Evolutionary conservation across 2,113 vertebrate genomes (phyloP), one percentile per base, ranked within the genome.

Genomic region (Syngnathus typhle): DNA sequence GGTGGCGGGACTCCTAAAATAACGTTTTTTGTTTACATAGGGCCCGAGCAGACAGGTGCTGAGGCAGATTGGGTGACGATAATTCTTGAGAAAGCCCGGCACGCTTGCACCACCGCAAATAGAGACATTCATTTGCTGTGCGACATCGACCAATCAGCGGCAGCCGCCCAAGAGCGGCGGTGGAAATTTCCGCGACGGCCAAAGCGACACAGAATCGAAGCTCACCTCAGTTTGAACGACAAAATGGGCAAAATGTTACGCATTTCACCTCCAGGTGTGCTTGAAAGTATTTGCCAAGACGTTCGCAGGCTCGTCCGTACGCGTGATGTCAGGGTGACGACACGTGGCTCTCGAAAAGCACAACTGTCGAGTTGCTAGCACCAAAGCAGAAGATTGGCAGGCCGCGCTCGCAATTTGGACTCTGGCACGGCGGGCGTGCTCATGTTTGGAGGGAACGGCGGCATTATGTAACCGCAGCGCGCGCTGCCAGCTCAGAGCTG

Each of bases 51-150:
- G 80, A 88, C 88, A 89, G 88, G 86, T 88, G 88, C 80, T 71
- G 70, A 49, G 41, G 8, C 5, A 79, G 82, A 84, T 87, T 77
- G 89, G 84, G 79, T 88, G 85, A 87, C 88, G 84, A 82, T 79
- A 82, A 67, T 82, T 87, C 87, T 83, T 80, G 80, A 85, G 86
- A 87, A 86, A 88, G 65, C 80, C 87, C 88, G 27, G 27, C 27
- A 32, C 27, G 27, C 27, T 32, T 32, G 82, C 79, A 56, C 39
- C 32, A 67, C 80, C 84, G 81, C 68, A 87, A 89, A 89, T 88
- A 88, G 85, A 82, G 68, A 73, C 84, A 76, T 88, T 89, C 74
- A 85, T 83, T 88, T 72, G 76, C 76, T 84, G 77, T 81, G 77
- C 85, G 77, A 65, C 78, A 84, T 81, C 27, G 27, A 32, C 27